Base-by-base conservation (phyloP, 2,797 vertebrate genomes). In the Adelosebastes latens region DNA sequence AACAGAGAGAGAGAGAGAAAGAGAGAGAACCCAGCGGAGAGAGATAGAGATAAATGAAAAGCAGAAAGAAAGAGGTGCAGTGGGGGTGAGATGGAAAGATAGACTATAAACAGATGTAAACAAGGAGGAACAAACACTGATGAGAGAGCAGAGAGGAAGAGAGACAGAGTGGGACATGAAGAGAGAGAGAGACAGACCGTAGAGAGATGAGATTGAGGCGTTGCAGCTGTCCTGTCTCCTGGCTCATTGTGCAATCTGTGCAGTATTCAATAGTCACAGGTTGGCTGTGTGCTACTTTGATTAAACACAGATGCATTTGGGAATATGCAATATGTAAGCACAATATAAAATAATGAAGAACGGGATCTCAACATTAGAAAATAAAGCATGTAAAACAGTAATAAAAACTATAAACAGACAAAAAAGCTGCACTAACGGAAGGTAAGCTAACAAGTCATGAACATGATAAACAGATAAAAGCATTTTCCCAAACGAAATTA, bases 41-140 rank as follows among this genome's bases (percentile, higher is more conserved):
- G 46, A 76, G 7, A 8, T 16, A 24, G 29, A 39, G 60, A 3
- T 0, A 62, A 59, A 82, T 60, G 56, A 53, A 8, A 65, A 70
- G 59, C 52, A 56, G 62, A 32, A 0, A 64, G 61, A 56, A 20
- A 46, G 62, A 5, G 69, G 22, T 36, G 39, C 18, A 34, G 8
- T 1, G 46, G 25, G n/a, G 27, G 42, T 4, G 24, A 18, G 52
- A 24, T 52, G 60, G 58, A 60, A 14, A 22, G 31, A 27, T 0
- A 12, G 52, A 56, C 32, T 6, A 5, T 58, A 72, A 84, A 80
- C 68, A 62, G 60, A 70, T n/a, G 74, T 46, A 66, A 75, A 78
- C 66, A 75, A 18, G 60, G 13, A 22, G 14, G n/a, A 70, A 25
- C 24, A 70, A 70, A 55, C 36, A 24, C 3, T 2, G 25, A 69